phyloP scores from a whole-genome alignment of 2,797 vertebrate species.

The Phrynocephalus forsythii region DNA sequence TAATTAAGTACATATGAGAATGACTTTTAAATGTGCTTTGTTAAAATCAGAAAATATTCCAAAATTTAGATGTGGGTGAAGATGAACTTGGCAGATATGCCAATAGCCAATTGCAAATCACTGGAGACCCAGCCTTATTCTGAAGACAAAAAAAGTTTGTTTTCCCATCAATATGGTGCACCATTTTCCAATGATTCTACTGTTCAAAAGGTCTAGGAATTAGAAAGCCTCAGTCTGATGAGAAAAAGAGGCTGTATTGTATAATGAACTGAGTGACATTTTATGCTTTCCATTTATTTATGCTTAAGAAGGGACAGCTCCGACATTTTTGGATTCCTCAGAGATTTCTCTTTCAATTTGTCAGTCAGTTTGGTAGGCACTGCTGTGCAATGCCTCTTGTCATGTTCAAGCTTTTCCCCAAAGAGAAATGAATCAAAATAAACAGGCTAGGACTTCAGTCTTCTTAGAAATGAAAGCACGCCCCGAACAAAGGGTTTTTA shows the following conservation, averaged over 20 bases:
- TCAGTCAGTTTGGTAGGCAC: background rate
- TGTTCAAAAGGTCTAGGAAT: background rate
- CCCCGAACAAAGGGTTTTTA: background rate
- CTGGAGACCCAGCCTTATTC: background rate
- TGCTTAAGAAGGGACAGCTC: background rate
- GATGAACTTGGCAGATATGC: background rate
- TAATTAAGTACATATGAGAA: background rate
- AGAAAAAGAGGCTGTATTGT: background rate
- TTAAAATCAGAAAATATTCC: background rate
- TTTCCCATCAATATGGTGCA: background rate
- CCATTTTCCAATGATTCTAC: background rate
- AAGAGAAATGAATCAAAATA: background rate
- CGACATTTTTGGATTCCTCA: background rate
- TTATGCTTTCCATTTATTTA: background rate
- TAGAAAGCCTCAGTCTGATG: background rate
- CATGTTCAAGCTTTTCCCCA: background rate
- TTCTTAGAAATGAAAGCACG: background rate
- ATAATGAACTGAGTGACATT: background rate
- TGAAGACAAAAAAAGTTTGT: background rate
- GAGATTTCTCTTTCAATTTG: background rate
- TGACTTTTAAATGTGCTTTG: background rate
- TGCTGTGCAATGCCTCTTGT: background rate
- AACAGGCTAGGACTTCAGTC: background rate
- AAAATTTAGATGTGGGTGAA: too few species aligned
- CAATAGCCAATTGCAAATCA: background rate